Conservation (phyloP, 92 coral and sea anemone genomes). For the Phenganax marumi region DNA sequence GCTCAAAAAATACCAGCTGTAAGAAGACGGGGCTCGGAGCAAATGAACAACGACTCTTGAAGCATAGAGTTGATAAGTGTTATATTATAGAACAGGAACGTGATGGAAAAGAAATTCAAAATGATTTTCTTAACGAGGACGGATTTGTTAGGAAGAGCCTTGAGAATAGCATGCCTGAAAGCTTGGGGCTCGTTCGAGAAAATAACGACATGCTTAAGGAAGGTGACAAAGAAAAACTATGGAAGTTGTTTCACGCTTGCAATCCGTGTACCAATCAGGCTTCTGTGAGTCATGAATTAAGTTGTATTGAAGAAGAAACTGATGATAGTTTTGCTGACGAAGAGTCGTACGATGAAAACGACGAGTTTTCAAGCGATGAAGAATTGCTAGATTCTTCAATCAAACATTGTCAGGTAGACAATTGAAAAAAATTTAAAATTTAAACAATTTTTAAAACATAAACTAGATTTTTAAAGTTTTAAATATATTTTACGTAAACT, state of each 20-base stretch:
- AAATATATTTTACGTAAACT: not conserved
- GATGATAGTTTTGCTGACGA: not conserved
- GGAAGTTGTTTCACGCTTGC: no score
- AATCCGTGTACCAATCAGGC: no score
- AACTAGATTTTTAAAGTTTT: not conserved
- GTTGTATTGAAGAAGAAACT: not conserved
- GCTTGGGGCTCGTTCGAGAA: no score
- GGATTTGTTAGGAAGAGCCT: not conserved
- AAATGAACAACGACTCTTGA: no score
- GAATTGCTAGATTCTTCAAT: not conserved
- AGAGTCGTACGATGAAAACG: not conserved
- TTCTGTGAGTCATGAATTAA: not conserved
- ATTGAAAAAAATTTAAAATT: not conserved
- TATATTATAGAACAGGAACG: no score
- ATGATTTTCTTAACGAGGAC: not conserved
- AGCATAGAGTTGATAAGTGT: no score
- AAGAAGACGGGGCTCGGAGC: no score
- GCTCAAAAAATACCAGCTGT: no score
- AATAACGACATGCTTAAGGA: not conserved
- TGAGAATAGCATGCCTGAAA: not conserved
- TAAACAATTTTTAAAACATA: not conserved
- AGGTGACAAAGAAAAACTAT: not conserved
- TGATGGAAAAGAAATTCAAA: no score
- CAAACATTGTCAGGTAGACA: slow-evolving; percentile 6
- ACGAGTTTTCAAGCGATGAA: not conserved